Conservation (phyloP, 2,797 vertebrate genomes). For the Etheostoma perlongum region DNA sequence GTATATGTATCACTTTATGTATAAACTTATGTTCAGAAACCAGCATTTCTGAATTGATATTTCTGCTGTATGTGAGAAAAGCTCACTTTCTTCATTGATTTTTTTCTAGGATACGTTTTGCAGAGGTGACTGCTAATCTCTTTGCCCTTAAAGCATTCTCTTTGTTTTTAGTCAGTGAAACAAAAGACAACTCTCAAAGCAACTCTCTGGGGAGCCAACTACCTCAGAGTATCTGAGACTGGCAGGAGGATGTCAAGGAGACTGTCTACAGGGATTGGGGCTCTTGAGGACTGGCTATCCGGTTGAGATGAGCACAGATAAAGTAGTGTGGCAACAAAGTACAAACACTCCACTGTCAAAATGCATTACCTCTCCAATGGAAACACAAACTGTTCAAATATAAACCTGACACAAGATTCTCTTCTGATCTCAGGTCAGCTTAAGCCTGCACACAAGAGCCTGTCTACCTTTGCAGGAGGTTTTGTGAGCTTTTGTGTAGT, state of each 20-base stretch:
- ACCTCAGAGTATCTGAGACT: constrained; percentile 44
- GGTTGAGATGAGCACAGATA: constrained; percentile 38
- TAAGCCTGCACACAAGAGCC: constrained; percentile 11
- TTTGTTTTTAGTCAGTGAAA: constrained; percentile 52
- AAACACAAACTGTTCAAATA: constrained; percentile 53
- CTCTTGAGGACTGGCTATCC: constrained; percentile 53
- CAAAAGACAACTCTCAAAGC: constrained; percentile 53
- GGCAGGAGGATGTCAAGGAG: constrained; percentile 63
- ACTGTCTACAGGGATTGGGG: constrained; percentile 49
- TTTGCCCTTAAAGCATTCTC: constrained; percentile 16
- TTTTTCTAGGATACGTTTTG: constrained; percentile 3
- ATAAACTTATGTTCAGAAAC: background rate
- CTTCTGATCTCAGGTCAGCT: constrained; percentile 45
- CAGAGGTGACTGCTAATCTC: constrained; percentile 7
- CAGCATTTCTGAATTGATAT: background rate
- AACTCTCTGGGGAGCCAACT: constrained; percentile 10
- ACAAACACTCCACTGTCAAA: constrained; percentile 52
- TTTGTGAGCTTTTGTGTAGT: constrained; percentile 1
- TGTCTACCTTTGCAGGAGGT: constrained; percentile 8
- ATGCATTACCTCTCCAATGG: constrained; percentile 25
- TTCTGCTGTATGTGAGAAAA: constrained; percentile 20
- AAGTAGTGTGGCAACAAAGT: constrained; percentile 56
- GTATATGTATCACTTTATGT: background rate
- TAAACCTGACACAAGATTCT: constrained; percentile 14
- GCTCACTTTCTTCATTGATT: constrained; percentile 13